These are phyloP conservation scores for Rutpela maculata DNA, from an alignment of 2,888 invertebrate species.

Conservation along the genomic window DNA sequence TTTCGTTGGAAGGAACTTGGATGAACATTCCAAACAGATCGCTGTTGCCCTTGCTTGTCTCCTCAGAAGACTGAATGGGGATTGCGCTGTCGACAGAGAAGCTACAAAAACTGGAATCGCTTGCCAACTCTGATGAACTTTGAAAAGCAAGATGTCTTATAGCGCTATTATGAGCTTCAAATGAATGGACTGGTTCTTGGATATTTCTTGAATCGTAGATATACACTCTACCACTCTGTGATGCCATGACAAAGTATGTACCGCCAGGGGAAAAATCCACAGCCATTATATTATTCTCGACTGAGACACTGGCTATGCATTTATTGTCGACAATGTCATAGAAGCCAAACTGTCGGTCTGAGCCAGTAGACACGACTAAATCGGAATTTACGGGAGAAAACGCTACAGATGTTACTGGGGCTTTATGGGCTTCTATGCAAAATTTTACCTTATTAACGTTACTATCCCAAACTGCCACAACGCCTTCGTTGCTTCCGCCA, in stretches of 20 bases:
- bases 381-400: slow-evolving; percentile 77
- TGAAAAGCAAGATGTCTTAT: slow-evolving; percentile 75
- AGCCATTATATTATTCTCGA: slow-evolving; percentile 67
- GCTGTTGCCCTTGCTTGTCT: slow-evolving; percentile 46
- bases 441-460: slow-evolving; percentile 66
- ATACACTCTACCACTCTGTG: slow-evolving; percentile 76
- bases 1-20: slow-evolving; percentile 40
- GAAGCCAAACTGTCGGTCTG: slow-evolving; percentile 77
- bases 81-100: slow-evolving; percentile 33
- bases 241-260: slow-evolving; percentile 76
- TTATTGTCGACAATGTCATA: slow-evolving; percentile 75
- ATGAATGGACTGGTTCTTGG: slow-evolving; percentile 73
- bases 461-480: slow-evolving; percentile 71
- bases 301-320: slow-evolving; percentile 66
- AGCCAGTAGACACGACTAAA: slow-evolving; percentile 77
- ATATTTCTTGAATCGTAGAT: slow-evolving; percentile 78
- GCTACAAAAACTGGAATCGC: slow-evolving; percentile 38
- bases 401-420: slow-evolving; percentile 77
- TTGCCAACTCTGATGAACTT: slow-evolving; percentile 38
- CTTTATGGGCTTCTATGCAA: slow-evolving; percentile 74
- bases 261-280: slow-evolving; percentile 70
- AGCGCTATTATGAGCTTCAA: slow-evolving; percentile 76
- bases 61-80: slow-evolving; percentile 19
- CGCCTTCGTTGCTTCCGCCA: slow-evolving; percentile 70
- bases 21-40: slow-evolving; percentile 56